phyloP scores from a whole-genome alignment of 2,113 vertebrate genomes.

The Gobiocypris rarus region DNA sequence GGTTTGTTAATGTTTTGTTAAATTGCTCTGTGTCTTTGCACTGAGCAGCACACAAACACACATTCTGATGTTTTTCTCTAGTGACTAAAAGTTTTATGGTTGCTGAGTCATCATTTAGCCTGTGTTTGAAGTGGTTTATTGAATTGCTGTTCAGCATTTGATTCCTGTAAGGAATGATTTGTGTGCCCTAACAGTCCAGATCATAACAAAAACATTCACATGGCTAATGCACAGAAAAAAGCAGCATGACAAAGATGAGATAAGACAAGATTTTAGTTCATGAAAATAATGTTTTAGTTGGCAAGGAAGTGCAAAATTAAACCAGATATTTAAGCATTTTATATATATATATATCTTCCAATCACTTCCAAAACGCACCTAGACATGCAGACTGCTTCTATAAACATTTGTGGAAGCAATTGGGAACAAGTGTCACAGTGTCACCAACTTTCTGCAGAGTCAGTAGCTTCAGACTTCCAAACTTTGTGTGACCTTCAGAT shows the following conservation, averaged over 20 bases:
- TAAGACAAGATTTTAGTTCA: neutral
- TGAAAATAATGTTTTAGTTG: no score
- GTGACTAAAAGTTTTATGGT: conserved; percentile 17
- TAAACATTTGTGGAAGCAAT: no score
- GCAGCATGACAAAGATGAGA: neutral
- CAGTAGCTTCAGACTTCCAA: no score
- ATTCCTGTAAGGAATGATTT: conserved; percentile 35
- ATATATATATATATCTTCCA: no score
- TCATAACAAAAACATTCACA: neutral
- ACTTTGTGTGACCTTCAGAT: no score
- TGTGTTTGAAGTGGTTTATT: neutral
- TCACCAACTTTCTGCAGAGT: no score
- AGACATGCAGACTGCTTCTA: no score
- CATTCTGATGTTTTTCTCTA: conserved; percentile 4
- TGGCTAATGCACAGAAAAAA: no score
- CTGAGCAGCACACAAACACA: neutral
- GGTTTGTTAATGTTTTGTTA: neutral
- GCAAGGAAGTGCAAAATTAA: no score
- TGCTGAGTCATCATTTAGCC: conserved; percentile 25
- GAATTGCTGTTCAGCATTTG: neutral
- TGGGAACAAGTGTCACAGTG: no score
- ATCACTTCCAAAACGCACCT: no score
- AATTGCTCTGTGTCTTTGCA: neutral
- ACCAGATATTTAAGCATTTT: no score
- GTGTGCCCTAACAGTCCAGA: neutral